Evolutionary conservation across 30 jellyfish, hydroid and myxozoan genomes (phyloP).

Genomic region (Aurelia aurita): DNA sequence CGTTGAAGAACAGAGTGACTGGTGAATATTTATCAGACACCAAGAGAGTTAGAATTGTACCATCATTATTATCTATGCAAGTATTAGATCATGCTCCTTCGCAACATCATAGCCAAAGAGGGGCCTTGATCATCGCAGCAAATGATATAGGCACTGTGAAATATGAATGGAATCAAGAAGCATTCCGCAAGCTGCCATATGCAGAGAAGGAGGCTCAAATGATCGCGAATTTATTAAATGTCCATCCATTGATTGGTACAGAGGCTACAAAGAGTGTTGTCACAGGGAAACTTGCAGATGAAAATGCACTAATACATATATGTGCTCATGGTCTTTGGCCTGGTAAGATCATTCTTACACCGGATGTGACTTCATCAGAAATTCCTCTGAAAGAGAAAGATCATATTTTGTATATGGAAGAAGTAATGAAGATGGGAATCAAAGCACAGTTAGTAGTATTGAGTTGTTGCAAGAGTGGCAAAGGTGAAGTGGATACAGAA

Average conservation of each 20-base stretch:
- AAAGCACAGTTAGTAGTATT: neutral
- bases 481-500: neutral
- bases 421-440: neutral
- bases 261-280: neutral
- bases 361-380: neutral
- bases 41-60: neutral
- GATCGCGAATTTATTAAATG: neutral
- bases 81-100: neutral
- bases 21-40: neutral
- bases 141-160: neutral
- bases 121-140: neutral
- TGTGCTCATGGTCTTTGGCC: neutral
- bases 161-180: neutral
- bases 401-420: neutral
- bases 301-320: neutral
- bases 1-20: neutral
- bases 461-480: neutral
- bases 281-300: neutral
- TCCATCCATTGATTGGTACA: neutral
- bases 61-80: neutral
- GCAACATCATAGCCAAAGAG: neutral
- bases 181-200: neutral
- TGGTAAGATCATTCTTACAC: neutral
- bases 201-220: neutral
- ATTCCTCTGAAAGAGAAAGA: neutral